A percentile compares a stretch with the other conserved stretches of the same genome.
phyloP scores from a whole-genome alignment of 1,140 invertebrate genomes.

The Bombus consobrinus region DNA sequence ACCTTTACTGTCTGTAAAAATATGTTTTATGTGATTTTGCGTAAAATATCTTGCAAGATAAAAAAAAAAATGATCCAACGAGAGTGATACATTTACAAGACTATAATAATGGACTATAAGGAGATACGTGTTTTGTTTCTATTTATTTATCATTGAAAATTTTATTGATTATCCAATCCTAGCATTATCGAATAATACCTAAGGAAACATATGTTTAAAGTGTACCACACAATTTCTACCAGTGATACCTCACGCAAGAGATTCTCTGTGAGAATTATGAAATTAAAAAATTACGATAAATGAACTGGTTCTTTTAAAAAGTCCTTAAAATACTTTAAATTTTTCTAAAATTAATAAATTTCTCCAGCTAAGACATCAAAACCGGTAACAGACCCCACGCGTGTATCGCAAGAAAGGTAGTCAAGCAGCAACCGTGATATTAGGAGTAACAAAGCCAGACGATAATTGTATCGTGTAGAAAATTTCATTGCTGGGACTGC shows the following conservation, averaged over 20 bases:
- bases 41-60: background rate
- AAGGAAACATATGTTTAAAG: constrained; percentile 42
- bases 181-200: constrained; percentile 73
- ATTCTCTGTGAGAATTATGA: constrained; percentile 63
- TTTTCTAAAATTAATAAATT: background rate
- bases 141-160: too few relatives aligned
- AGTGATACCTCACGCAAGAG: constrained; percentile 70
- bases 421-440: constrained; percentile 64
- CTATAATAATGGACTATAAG: too few relatives aligned
- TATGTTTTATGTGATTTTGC: background rate
- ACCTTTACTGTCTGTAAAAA: constrained; percentile 55
- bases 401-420: constrained; percentile 66
- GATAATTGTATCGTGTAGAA: constrained; percentile 57
- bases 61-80: background rate
- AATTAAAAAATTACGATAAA: constrained; percentile 49
- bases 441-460: constrained; percentile 60
- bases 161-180: background rate
- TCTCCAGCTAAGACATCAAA: constrained; percentile 55
- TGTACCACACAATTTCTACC: constrained; percentile 69
- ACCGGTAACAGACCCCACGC: constrained; percentile 62
- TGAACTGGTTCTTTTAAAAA: background rate
- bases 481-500: constrained; percentile 57
- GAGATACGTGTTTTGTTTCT: too few relatives aligned
- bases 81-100: too few relatives aligned
- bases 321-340: too few relatives aligned